These are phyloP conservation scores for Ageneiosus marmoratus DNA, from an alignment of 2,113 vertebrate species.

Conservation along the genomic window DNA sequence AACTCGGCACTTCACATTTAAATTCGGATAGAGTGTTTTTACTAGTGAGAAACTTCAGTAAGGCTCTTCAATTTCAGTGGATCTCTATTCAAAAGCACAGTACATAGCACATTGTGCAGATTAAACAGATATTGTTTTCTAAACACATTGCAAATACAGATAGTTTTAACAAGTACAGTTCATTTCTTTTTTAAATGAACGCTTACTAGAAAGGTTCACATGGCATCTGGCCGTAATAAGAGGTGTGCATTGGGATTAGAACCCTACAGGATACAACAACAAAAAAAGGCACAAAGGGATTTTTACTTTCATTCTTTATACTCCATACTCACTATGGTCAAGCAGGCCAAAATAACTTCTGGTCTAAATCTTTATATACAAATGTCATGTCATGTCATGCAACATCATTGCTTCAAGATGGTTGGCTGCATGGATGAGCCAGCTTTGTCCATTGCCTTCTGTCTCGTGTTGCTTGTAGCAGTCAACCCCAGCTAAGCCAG, in stretches of 20 bases:
- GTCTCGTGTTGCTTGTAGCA: no score
- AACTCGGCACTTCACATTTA: neutral
- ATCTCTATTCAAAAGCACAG: neutral
- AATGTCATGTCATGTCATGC: no score
- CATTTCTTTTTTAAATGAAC: neutral
- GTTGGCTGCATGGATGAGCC: no score
- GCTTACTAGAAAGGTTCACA: neutral
- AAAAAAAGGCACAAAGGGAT: neutral
- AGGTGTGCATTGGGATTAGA: neutral
- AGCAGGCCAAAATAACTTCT: neutral
- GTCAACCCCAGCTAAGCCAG: no score
- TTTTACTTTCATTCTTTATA: neutral
- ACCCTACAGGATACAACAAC: neutral
- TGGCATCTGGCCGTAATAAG: neutral
- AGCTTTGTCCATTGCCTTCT: no score
- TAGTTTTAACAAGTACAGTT: neutral
- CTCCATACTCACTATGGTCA: no score
- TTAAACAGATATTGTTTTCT: neutral
- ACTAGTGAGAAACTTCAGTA: neutral
- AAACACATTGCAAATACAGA: neutral
- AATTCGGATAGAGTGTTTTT: neutral
- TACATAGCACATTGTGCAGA: neutral
- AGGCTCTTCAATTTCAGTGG: neutral
- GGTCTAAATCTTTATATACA: neutral
- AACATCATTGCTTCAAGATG: no score